phyloP scores from a whole-genome alignment of 2,113 vertebrate species.

The Chlorodrepanis virens region DNA sequence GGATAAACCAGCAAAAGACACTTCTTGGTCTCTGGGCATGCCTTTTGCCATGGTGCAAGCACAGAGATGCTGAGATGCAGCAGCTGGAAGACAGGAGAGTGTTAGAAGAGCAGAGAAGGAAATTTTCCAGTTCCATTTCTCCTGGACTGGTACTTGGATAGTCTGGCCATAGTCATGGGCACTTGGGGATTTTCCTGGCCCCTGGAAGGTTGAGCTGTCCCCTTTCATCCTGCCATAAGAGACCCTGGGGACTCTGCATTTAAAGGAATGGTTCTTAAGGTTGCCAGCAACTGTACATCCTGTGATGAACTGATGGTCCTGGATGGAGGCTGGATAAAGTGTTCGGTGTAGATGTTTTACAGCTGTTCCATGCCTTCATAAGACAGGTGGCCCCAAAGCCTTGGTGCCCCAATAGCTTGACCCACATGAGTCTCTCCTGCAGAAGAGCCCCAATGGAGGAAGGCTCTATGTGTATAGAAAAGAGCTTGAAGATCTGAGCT shows the following conservation, averaged over 20 bases:
- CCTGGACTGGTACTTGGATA: not conserved
- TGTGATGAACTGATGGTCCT: not conserved
- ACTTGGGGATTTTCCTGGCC: not conserved
- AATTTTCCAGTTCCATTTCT: not conserved
- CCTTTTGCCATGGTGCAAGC: not conserved
- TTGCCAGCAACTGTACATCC: not conserved
- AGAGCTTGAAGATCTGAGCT: not conserved
- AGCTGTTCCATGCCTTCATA: not conserved
- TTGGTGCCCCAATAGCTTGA: not conserved
- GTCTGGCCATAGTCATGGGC: not conserved
- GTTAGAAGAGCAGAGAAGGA: not conserved
- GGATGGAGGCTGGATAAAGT: not conserved
- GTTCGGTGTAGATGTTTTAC: not conserved
- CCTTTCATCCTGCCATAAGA: not conserved
- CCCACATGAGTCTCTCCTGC: not conserved
- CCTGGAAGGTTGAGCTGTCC: rapidly evolving
- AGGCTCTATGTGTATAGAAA: not conserved
- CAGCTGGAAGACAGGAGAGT: not conserved
- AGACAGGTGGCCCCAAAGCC: not conserved
- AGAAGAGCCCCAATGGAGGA: not conserved
- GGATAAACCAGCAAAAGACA: not conserved
- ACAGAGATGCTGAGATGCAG: constrained; percentile 5
- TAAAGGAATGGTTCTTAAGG: not conserved
- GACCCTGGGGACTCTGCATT: not conserved
- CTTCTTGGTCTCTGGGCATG: constrained; percentile 6